Evolutionary conservation across 64 coral and sea anemone species (phyloP).

Genomic region (Anthopleura sola): DNA sequence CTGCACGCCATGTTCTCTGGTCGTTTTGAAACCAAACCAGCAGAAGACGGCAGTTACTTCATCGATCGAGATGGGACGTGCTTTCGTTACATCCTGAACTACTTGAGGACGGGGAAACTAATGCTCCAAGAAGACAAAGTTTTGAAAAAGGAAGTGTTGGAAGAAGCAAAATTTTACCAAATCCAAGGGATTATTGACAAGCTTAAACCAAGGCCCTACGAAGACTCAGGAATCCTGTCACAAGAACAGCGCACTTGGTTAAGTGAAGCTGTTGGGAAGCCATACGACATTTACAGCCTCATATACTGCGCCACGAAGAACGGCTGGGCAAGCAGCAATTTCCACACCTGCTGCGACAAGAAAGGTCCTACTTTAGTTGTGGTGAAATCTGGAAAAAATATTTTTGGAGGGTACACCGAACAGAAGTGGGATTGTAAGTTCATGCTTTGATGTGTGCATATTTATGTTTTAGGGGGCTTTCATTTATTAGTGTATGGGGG

Average conservation of each 20-base stretch:
- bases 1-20: slow-evolving; percentile 41
- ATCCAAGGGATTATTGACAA: slow-evolving; percentile 21
- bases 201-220: neutral
- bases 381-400: slow-evolving; percentile 19
- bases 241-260: neutral
- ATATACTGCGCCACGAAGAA: neutral
- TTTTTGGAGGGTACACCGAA: slow-evolving; percentile 50
- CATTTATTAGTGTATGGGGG: too few species aligned
- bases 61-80: slow-evolving; percentile 40
- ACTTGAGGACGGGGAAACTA: slow-evolving; percentile 20
- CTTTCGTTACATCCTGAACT: slow-evolving; percentile 44
- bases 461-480: slow-evolving; percentile 43
- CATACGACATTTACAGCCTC: neutral
- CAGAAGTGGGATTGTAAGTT: slow-evolving; percentile 35
- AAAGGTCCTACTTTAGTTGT: slow-evolving; percentile 33
- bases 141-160: neutral
- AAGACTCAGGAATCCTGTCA: neutral
- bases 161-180: slow-evolving; percentile 31
- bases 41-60: slow-evolving; percentile 33
- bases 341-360: neutral
- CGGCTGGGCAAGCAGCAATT: neutral
- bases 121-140: neutral
- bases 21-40: slow-evolving; percentile 33
- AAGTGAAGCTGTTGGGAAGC: neutral
- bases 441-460: neutral